Base-by-base conservation (phyloP, 2,888 invertebrate genomes). In the Meliscaeva auricollis region DNA sequence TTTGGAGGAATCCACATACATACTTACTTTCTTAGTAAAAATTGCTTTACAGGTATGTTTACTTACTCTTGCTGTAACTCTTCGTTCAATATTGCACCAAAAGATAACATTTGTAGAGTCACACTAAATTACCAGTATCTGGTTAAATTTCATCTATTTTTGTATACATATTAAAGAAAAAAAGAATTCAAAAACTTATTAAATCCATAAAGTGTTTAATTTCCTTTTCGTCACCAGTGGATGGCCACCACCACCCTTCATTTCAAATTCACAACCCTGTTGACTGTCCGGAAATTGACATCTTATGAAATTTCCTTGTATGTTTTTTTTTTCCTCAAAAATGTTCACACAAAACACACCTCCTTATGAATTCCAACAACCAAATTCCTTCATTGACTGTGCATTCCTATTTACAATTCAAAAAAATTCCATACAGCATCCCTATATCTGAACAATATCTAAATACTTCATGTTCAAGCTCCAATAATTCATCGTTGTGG, bases 221-320 rank as follows among this genome's bases (percentile, higher is more conserved):
- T 35, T 66, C 66, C 66, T n/a, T 32, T 50, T 32, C 32, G n/a
- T 66, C 32, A 66, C 66, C 66, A 66, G 8, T 35, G 35, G 17
- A 46, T n/a, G 32, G 7, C 54, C 20, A 9, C 69, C n/a, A 9
- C 44, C 44, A 20, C 7, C 35, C 17, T 44, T 72, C 72, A 76
- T 72, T 76, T 75, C 13, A 66, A 38, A 76, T 80, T 80, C 84
- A 62, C 48, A 80, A 72, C 38, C 1, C 13, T 38, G 70, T 80
- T 68, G 80, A 66, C 52, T 20, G 54, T 30, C 66, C 84, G 84
- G 84, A 85, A 72, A 85, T 85, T 85, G 68, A 80, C 80, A 76
- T 85, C 68, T 76, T 58, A 76, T 72, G 38, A 68, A 80, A 84
- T 84, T 84, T 84, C 75, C 80, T 58, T 35, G 17, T 58, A 20